phyloP scores from a whole-genome alignment of 2,888 invertebrate genomes.

The Linnaemya tessellans region DNA sequence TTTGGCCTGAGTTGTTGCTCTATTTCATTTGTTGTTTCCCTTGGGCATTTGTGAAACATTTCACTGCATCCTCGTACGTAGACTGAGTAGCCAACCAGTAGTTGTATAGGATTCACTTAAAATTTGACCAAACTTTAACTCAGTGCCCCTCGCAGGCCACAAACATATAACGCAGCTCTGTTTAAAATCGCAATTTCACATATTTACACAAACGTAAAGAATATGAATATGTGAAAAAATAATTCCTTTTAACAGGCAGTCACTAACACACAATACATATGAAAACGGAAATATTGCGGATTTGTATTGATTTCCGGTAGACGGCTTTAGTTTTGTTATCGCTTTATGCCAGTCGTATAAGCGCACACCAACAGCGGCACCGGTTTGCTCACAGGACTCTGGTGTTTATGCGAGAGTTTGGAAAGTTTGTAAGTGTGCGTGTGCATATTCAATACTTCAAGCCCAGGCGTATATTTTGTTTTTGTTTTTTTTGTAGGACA shows the following conservation, averaged over 20 bases:
- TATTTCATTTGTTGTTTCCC: too few relatives aligned
- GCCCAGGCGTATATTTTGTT: background rate
- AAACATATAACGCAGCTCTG: constrained; percentile 13
- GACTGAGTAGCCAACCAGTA: too few relatives aligned
- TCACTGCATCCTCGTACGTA: too few relatives aligned
- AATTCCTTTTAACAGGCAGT: constrained; percentile 48
- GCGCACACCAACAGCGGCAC: background rate
- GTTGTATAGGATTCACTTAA: too few relatives aligned
- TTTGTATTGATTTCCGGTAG: constrained; percentile 73
- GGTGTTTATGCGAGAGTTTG: background rate
- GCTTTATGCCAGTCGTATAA: constrained; percentile 53
- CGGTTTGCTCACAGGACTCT: background rate
- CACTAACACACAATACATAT: constrained; percentile 61
- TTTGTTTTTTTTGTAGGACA: constrained; percentile 10
- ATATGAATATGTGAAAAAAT: constrained; percentile 24
- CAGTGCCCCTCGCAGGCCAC: constrained; percentile 8
- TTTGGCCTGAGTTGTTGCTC: too few relatives aligned
- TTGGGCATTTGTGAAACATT: too few relatives aligned
- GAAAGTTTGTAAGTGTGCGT: background rate
- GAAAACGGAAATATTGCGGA: constrained; percentile 72
- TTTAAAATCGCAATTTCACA: constrained; percentile 27
- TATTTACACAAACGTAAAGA: background rate
- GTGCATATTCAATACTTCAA: constrained; percentile 37
- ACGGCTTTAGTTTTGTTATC: constrained; percentile 68
- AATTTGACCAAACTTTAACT: background rate